Percentiles rank a stretch among this genome's conserved stretches.
Evolutionary conservation across 2,797 vertebrate genomes (phyloP).

Genomic region (Amblyraja radiata): DNA sequence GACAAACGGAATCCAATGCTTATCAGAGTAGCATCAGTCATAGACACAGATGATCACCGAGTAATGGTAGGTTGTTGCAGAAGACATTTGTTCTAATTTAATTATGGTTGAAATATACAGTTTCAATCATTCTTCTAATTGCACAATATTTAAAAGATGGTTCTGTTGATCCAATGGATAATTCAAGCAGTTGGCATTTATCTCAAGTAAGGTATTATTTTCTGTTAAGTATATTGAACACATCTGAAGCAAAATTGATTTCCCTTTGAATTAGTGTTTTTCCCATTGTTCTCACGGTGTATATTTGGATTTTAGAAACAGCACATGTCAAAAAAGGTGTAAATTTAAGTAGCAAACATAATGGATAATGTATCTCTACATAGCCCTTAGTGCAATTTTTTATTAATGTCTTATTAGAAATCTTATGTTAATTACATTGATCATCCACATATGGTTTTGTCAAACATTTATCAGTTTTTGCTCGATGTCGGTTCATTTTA

Average conservation of each 20-base stretch:
- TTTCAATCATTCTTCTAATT: neutral
- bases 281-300: too few species aligned
- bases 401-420: neutral
- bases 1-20: slow-evolving; percentile 72
- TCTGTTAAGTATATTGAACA: too few species aligned
- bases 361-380: too few species aligned
- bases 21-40: slow-evolving; percentile 67
- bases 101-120: neutral
- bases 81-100: neutral
- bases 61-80: slow-evolving; percentile 59
- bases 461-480: neutral
- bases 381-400: too few species aligned
- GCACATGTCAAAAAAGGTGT: too few species aligned
- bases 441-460: too few species aligned
- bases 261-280: too few species aligned
- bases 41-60: slow-evolving; percentile 68
- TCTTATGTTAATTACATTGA: neutral
- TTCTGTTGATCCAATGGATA: neutral
- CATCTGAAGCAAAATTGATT: too few species aligned
- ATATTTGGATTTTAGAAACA: too few species aligned
- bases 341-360: too few species aligned
- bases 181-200: neutral
- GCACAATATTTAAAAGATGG: neutral
- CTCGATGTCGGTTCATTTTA: neutral
- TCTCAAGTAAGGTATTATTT: too few species aligned